These are phyloP conservation scores for Teleogryllus oceanicus DNA, from an alignment of 2,888 invertebrate species.

Conservation along the genomic window DNA sequence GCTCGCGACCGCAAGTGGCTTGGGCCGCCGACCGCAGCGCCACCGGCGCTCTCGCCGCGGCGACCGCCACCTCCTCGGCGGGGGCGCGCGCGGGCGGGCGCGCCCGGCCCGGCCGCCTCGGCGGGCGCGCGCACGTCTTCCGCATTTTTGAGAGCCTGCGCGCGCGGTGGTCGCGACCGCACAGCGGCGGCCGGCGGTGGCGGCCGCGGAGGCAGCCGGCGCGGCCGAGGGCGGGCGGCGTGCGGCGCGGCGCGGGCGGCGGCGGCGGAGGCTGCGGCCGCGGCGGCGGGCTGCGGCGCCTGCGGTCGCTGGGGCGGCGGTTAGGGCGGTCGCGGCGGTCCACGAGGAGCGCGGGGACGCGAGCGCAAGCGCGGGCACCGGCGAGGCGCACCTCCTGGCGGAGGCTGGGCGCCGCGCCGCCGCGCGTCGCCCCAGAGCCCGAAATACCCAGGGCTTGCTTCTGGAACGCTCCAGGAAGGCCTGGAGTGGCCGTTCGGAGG, in stretches of 20 bases:
- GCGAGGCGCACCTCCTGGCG: neutral
- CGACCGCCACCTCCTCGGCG: no score
- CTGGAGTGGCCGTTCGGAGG: neutral
- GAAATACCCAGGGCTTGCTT: constrained; percentile 5
- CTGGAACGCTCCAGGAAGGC: neutral
- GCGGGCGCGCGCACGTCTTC: neutral
- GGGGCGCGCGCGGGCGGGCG: no score
- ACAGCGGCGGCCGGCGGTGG: neutral
- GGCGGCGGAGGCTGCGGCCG: neutral
- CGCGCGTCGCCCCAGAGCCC: neutral
- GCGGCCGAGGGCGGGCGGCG: neutral
- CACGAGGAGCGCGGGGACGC: neutral
- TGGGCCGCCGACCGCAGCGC: no score
- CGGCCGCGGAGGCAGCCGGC: neutral
- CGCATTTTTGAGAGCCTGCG: neutral
- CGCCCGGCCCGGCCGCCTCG: neutral
- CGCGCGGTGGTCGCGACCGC: neutral
- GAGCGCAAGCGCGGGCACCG: neutral
- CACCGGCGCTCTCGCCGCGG: no score
- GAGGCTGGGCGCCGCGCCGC: neutral
- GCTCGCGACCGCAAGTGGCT: no score
- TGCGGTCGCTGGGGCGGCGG: neutral
- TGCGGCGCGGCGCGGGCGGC: neutral
- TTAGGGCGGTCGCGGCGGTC: neutral
- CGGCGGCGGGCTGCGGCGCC: neutral